Percentiles rank a stretch among this genome's conserved stretches.
Conservation (phyloP, 2,888 invertebrate genomes). For the Ceraclea dissimilis region DNA sequence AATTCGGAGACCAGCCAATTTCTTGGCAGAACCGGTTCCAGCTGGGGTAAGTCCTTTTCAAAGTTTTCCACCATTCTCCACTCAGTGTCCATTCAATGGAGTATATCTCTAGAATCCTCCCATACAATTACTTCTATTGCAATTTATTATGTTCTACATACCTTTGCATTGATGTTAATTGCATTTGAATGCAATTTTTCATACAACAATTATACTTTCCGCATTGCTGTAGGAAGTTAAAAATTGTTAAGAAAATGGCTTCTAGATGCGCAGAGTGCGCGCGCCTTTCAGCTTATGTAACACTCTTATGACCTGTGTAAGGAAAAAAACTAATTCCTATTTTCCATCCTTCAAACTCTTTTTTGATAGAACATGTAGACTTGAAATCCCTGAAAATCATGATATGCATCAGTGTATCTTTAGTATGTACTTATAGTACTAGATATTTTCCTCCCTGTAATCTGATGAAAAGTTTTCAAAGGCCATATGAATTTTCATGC, state of each 20-base stretch:
- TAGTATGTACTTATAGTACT: too few relatives aligned
- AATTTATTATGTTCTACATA: neutral
- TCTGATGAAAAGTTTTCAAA: too few relatives aligned
- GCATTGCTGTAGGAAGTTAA: constrained; percentile 22
- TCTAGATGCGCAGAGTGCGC: constrained; percentile 22
- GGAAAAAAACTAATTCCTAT: neutral
- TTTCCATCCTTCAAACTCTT: neutral
- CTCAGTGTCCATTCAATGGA: neutral
- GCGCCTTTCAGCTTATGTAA: constrained; percentile 24
- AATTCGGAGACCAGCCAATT: constrained; percentile 89
- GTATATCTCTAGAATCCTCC: neutral
- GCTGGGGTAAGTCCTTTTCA: constrained; percentile 78
- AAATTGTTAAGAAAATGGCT: constrained; percentile 23
- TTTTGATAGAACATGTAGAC: too few relatives aligned
- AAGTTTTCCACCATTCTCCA: constrained; percentile 20
- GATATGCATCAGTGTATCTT: too few relatives aligned
- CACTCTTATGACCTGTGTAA: constrained; percentile 11
- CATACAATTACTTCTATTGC: neutral
- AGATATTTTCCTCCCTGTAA: too few relatives aligned
- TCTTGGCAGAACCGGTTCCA: constrained; percentile 83
- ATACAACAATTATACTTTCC: constrained; percentile 16
- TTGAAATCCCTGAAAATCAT: too few relatives aligned
- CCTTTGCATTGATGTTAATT: neutral
- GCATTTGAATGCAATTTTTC: constrained; percentile 5
- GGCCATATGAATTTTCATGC: too few relatives aligned